Percentiles rank a stretch among this genome's conserved stretches.
Conservation (phyloP, 1,140 invertebrate species). For the Drosophila elegans region DNA sequence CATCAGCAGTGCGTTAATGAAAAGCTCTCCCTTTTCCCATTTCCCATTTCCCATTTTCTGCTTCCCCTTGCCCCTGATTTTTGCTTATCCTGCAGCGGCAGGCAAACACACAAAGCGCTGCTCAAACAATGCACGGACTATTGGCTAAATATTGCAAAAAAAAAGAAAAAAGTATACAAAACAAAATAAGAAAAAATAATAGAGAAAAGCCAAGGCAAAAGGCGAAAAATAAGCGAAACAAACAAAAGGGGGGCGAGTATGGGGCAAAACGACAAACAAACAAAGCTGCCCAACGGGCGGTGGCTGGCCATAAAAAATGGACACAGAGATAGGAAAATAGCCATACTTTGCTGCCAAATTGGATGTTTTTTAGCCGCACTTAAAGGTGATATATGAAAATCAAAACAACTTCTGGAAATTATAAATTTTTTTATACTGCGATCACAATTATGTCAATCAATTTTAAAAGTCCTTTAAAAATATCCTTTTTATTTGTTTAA, state of each 20-base stretch:
- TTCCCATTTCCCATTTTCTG: neutral
- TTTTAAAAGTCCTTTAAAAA: no score
- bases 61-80: neutral
- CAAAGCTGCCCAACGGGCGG: conserved; percentile 27
- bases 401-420: neutral
- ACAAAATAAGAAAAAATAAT: conserved; percentile 3
- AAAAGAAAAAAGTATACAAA: conserved; percentile 10
- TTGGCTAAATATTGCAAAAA: conserved; percentile 76
- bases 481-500: no score
- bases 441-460: no score
- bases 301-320: conserved; percentile 42
- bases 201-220: conserved; percentile 14
- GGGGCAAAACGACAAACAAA: conserved; percentile 16
- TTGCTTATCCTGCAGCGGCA: conserved; percentile 33
- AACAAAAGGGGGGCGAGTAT: conserved; percentile 4
- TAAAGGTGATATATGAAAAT: neutral
- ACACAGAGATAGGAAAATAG: conserved; percentile 10
- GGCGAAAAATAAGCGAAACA: conserved; percentile 5
- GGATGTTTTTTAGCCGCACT: conserved; percentile 5
- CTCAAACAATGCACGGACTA: conserved; percentile 71
- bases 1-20: conserved; percentile 73
- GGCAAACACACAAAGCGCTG: conserved; percentile 62
- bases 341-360: neutral
- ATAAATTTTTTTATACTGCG: no score
- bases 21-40: conserved; percentile 27